Evolutionary conservation across 2,888 invertebrate species (phyloP), one percentile per base, ranked within the genome.

Genomic region (Cordylochernes scorpioides): DNA sequence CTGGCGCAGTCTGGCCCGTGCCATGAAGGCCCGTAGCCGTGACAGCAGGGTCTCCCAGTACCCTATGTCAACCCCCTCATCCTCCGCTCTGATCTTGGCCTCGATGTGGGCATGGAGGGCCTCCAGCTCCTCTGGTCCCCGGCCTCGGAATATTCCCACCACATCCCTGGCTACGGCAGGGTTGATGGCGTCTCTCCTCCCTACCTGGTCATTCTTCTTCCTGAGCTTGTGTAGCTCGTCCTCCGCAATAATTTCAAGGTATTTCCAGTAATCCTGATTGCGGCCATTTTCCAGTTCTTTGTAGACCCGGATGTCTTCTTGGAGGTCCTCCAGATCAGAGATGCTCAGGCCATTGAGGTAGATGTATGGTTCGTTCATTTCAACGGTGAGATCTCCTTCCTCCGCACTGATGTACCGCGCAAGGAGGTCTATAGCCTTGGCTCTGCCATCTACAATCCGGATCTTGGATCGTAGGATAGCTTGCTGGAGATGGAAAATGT

Each of bases 281-380:
- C 67, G 71, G 6, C 72, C 72, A 45, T 71, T 67, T 55, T 94
- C 91, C 43, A 94, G 55, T 57, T 86, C 75, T 49, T 78, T 72
- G 54, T 91, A 86, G 6, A 77, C 64, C 54, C 82, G 78, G 32
- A 99, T 94, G 49, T 99, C 97, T 43, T 77, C 91, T 1, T 88
- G 62, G 10, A 97, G 58, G 57, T 97, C 97, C 51, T 97, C 94
- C 14, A 94, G 59, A 52, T 97, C 94, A 41, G 71, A 68, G 5
- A 73, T 64, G 10, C 72, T 71, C 31, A 94, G 59, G 0, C 91
- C 55, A 48, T 82, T 77, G 1, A 97, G 62, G 50, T 86, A 86
- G 0, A 77, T 75, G 50, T 91, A 86, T 0, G 97, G 94, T 51
- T 97, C 91, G 49, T 88, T 84, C 78, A 97, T 82, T 58, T 94